Base-by-base conservation (phyloP, 92 coral and sea anemone genomes). In the Paragorgia papillata region DNA sequence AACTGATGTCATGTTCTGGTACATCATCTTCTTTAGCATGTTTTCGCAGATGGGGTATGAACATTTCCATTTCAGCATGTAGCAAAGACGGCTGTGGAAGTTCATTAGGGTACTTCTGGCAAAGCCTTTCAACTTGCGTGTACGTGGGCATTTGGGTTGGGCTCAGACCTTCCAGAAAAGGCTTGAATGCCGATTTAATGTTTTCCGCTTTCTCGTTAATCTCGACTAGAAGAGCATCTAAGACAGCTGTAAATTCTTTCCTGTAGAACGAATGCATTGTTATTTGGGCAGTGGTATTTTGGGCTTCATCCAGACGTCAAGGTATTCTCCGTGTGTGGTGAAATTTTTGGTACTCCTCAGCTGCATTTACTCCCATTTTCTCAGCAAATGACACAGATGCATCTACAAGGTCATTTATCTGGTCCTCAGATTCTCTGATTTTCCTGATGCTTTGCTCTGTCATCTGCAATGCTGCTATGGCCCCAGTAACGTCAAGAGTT, bases 11-110 rank as follows among this genome's bases (percentile, higher is more conserved):
- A 1, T 12, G 2, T 8, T 62, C 0, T 62, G 68, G 3, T 7
- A 62, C 37, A 32, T 62, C 0, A 62, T 43, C 2, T n/a, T n/a
- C n/a, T 62, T 2, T 60, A 7, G 66, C 66, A 31, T 27, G 68
- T 6, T 22, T 17, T n/a, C 31, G 39, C 27, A 62, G 68, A 41
- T 62, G 31, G 32, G 68, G 24, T 27, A 62, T 0, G 41, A 62
- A 62, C 68, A 62, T 27, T 62, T 62, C 68, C 2, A 21, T 12
- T 31, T 62, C 68, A 41, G 44, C 68, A 60, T 20, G 27, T 34
- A 3, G 14, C 39, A 62, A 62, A 8, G 10, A 17, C 31, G 68
- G 14, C 7, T 62, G 68, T 31, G 68, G 68, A 21, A 62, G 44
- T 6, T 62, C 44, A 27, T 2, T 31, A 27, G 49, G 68, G 37